Evolutionary conservation across 2,797 vertebrate genomes (phyloP), one percentile per base, ranked within the genome.

Genomic region (Lophotriccus pileatus): DNA sequence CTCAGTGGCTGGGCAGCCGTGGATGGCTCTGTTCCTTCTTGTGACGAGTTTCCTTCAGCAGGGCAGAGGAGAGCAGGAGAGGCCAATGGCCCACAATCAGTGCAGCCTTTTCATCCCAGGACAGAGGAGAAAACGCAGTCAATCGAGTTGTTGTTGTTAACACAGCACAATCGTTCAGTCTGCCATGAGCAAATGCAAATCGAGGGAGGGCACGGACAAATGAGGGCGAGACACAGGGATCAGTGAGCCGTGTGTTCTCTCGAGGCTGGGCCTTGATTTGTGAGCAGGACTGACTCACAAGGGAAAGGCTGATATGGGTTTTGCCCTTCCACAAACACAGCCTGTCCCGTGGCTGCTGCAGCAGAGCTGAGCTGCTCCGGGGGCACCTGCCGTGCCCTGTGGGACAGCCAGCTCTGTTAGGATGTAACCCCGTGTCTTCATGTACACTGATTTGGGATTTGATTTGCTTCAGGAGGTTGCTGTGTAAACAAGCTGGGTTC

Each of bases 301-400:
- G 5, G 67, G 9, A 64, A 66, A 1, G 46, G 41, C 49, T 83
- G 78, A 7, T 70, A 43, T 4, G 63, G 72, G 32, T 7, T 63
- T 63, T 79, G 77, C 16, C 70, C 77, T 60, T 59, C 1, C 32
- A 25, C 56, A 63, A 55, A 32, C 50, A 16, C 24, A 12, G 15
- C 23, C 53, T 68, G 53, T 50, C 19, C 74, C 0, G 0, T 36
- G 77, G 49, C 27, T 2, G 1, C 52, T 80, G 27, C 36, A 17
- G 25, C 1, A 0, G 43, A 66, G 23, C 60, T 1, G 13, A 84
- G 62, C 34, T 56, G 64, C 70, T 62, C 28, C 23, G 47, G 34
- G 34, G 62, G 37, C 47, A 58, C 47, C 60, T 30, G 43, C 22
- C 3, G 0, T 47, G 55, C 32, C 25, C 76, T 60, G 30, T 0